These are phyloP conservation scores for Saguinus midas DNA, from an alignment of 2,113 vertebrate genomes.

Conservation along the genomic window DNA sequence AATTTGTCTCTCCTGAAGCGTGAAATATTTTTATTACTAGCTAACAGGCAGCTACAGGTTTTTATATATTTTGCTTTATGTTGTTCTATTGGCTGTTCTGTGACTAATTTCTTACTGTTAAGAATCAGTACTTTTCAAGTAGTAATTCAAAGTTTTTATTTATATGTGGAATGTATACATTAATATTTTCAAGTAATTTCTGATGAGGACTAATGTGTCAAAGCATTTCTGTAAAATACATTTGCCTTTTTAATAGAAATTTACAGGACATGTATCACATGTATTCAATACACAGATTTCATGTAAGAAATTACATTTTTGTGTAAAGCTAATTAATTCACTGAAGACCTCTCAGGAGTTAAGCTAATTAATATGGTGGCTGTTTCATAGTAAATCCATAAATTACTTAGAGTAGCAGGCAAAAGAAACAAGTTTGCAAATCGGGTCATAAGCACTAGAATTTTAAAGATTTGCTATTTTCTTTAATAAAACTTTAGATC, in stretches of 20 bases:
- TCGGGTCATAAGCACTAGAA: neutral
- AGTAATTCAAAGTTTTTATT: slow-evolving; percentile 12
- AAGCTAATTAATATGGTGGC: slow-evolving; percentile 31
- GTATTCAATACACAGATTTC: neutral
- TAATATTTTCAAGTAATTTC: neutral
- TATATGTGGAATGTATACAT: neutral
- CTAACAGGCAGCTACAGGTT: neutral
- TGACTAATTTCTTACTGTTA: neutral
- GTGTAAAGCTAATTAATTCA: slow-evolving; percentile 39
- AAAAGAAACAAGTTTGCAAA: neutral
- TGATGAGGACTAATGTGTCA: neutral
- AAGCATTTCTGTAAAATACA: neutral
- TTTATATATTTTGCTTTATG: neutral
- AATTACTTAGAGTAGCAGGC: neutral
- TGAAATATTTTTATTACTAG: neutral
- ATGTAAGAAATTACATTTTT: neutral
- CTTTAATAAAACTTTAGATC: slow-evolving; percentile 2
- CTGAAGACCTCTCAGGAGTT: neutral
- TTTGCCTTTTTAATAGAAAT: slow-evolving; percentile 22
- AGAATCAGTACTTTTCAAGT: neutral
- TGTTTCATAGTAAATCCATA: neutral
- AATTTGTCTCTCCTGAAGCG: neutral
- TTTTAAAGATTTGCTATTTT: neutral
- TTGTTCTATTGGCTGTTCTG: neutral
- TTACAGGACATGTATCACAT: neutral